These are phyloP conservation scores for Isoperla grammatica DNA, from an alignment of 2,888 invertebrate genomes.

Conservation along the genomic window DNA sequence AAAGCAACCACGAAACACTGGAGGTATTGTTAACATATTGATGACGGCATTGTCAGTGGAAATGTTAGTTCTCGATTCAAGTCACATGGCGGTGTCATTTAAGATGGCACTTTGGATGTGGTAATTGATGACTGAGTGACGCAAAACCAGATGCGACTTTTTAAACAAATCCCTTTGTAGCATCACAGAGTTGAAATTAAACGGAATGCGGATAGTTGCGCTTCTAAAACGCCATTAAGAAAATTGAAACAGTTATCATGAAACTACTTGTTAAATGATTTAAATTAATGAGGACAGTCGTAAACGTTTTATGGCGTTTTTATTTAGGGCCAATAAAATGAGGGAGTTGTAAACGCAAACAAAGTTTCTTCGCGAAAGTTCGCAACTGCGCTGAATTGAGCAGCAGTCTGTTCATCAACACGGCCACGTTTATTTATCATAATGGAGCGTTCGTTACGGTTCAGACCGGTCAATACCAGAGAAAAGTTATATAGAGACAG, in stretches of 20 bases:
- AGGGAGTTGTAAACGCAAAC: too few species aligned
- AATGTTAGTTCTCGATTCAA: too few species aligned
- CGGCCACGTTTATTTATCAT: neutral
- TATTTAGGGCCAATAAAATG: neutral
- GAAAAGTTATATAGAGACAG: conserved; percentile 18
- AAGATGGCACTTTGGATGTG: neutral
- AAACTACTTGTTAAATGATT: too few species aligned
- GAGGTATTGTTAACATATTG: neutral
- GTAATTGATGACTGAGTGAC: too few species aligned
- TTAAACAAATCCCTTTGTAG: too few species aligned
- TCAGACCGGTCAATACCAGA: conserved; percentile 10
- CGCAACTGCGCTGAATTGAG: neutral
- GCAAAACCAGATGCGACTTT: too few species aligned
- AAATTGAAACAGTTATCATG: too few species aligned
- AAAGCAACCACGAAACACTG: neutral
- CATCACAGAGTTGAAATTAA: too few species aligned
- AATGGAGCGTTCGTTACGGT: neutral
- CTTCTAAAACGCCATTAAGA: too few species aligned
- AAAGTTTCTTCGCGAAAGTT: neutral
- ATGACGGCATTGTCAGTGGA: too few species aligned
- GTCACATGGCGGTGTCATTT: neutral
- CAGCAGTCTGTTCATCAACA: neutral
- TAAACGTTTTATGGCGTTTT: neutral
- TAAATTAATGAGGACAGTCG: too few species aligned
- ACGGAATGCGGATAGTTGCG: too few species aligned